Percentiles rank a stretch among this genome's conserved stretches.
These are phyloP conservation scores for Drosophila austrosaltans DNA, from an alignment of 2,888 invertebrate species.

Conservation along the genomic window DNA sequence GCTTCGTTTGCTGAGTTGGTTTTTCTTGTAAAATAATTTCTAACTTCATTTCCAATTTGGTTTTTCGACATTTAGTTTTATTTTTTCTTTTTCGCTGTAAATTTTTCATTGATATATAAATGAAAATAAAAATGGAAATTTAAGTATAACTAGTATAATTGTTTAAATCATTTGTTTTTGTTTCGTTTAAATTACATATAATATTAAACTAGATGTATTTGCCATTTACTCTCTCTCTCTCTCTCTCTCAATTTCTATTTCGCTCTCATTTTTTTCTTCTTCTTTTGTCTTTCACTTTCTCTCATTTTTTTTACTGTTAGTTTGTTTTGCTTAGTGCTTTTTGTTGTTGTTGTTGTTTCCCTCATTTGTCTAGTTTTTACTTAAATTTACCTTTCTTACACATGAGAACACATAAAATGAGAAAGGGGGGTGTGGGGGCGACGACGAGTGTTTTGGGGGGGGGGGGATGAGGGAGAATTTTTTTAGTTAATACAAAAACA, in stretches of 20 bases:
- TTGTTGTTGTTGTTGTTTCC: slow-evolving; percentile 43
- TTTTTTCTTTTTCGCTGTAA: slow-evolving; percentile 73
- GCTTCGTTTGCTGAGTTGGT: neutral
- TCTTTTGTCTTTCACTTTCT: slow-evolving; percentile 25
- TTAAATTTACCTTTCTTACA: slow-evolving; percentile 10
- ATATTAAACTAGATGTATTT: slow-evolving; percentile 75
- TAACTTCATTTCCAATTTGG: slow-evolving; percentile 21
- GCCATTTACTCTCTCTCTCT: slow-evolving; percentile 37
- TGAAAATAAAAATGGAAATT: slow-evolving; percentile 67
- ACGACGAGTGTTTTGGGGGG: neutral
- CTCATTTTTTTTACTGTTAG: slow-evolving; percentile 26
- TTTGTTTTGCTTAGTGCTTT: slow-evolving; percentile 21
- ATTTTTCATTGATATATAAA: slow-evolving; percentile 71
- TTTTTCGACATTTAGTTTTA: slow-evolving; percentile 70
- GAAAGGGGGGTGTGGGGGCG: neutral
- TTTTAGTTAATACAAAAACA: slow-evolving; percentile 36
- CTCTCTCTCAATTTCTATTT: slow-evolving; percentile 15
- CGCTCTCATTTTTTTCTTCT: no score
- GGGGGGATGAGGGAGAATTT: neutral
- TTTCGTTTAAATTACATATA: slow-evolving; percentile 76
- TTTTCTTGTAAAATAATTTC: slow-evolving; percentile 14
- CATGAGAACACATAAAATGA: slow-evolving; percentile 12
- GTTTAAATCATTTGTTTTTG: slow-evolving; percentile 63
- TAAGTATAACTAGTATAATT: slow-evolving; percentile 74
- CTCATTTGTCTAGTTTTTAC: slow-evolving; percentile 61